Conservation (phyloP, 1,140 invertebrate species). For the Scaptomyza hsui region DNA sequence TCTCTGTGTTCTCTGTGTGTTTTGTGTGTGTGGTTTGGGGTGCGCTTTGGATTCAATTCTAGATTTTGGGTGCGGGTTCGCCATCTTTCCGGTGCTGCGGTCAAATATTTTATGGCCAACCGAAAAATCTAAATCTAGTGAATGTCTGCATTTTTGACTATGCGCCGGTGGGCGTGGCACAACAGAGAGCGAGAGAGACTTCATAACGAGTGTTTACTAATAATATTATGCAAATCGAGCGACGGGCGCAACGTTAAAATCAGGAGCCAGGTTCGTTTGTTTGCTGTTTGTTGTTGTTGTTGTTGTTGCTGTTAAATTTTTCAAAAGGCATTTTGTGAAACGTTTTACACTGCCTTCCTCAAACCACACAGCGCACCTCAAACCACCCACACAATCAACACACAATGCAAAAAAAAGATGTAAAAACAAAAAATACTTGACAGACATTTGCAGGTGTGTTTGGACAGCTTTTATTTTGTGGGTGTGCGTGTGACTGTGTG, state of each 20-base stretch:
- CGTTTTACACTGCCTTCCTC: constrained; percentile 52
- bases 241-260: constrained; percentile 43
- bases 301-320: constrained; percentile 69
- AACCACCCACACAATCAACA: not conserved
- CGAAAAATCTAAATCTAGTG: constrained; percentile 76
- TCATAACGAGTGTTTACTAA: constrained; percentile 83
- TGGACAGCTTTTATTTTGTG: constrained; percentile 32
- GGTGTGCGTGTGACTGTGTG: constrained; percentile 23
- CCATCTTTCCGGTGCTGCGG: constrained; percentile 58
- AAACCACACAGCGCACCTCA: not conserved
- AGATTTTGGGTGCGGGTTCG: constrained; percentile 13
- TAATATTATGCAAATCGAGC: constrained; percentile 81
- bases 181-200: constrained; percentile 51
- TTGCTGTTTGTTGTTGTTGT: constrained; percentile 31
- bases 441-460: constrained; percentile 69
- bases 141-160: constrained; percentile 70
- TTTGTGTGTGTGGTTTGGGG: not conserved
- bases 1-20: not conserved
- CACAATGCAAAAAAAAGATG: too few species aligned
- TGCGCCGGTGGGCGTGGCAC: constrained; percentile 28
- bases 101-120: constrained; percentile 78
- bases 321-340: constrained; percentile 77
- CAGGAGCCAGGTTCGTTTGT: constrained; percentile 35
- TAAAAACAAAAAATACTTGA: constrained; percentile 56
- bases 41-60: not conserved